Conservation (phyloP, 2,113 vertebrate species). For the Cheirogaleus medius region DNA sequence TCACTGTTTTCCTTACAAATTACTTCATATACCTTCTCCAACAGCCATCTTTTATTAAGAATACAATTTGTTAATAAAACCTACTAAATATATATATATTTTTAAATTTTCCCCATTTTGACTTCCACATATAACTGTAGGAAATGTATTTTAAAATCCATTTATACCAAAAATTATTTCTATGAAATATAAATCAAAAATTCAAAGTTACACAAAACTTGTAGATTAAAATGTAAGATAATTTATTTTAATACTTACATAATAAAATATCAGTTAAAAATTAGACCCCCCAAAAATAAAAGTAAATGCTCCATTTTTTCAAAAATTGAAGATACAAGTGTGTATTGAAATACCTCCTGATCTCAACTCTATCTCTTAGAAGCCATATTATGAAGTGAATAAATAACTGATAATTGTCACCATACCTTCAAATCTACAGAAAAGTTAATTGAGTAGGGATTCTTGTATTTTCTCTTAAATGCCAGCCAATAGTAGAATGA, state of each 20-base stretch:
- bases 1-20: not conserved
- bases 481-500: not conserved
- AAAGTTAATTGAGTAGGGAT: not conserved
- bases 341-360: not conserved
- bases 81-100: not conserved
- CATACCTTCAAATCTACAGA: not conserved
- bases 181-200: not conserved
- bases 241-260: not conserved
- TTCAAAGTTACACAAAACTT: not conserved
- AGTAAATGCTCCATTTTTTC: not conserved
- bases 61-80: not conserved
- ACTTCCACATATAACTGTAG: not conserved
- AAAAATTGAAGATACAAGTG: not conserved
- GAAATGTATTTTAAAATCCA: not conserved
- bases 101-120: not conserved
- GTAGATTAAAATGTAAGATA: not conserved
- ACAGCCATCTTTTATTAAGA: not conserved
- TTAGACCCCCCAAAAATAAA: not conserved
- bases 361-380: not conserved
- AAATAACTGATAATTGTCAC: not conserved
- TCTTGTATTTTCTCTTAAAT: not conserved
- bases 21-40: not conserved
- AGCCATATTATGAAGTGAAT: not conserved
- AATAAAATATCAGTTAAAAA: not conserved
- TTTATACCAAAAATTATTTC: not conserved